Evolutionary conservation across 2,113 vertebrate species (phyloP).

Genomic region (Melanotaenia duboulayi): DNA sequence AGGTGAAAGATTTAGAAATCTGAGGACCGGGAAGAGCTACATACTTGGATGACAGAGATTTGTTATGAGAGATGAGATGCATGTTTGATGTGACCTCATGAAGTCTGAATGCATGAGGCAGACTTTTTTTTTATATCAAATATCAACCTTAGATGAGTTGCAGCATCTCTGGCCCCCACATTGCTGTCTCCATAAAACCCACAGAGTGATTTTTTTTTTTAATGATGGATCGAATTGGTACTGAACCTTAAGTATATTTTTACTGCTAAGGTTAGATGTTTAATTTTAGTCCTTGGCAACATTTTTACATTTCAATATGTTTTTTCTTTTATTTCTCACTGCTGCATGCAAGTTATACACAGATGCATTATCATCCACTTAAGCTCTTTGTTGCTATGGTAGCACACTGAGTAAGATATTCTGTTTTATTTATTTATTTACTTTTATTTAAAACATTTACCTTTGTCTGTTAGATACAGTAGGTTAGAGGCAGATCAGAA

Average conservation of each 20-base stretch:
- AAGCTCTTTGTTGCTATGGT: slow-evolving; percentile 1
- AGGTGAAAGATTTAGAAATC: slow-evolving; percentile 5
- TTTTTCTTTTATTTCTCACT: neutral
- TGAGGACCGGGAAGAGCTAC: slow-evolving; percentile 7
- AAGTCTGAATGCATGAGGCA: slow-evolving; percentile 25
- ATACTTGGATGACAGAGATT: slow-evolving; percentile 14
- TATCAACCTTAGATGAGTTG: slow-evolving; percentile 27
- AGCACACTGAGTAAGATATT: neutral
- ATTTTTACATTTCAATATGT: slow-evolving; percentile 8
- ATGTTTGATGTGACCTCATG: slow-evolving; percentile 37
- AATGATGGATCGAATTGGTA: neutral
- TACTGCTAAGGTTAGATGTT: slow-evolving; percentile 33
- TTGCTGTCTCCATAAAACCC: slow-evolving; percentile 17
- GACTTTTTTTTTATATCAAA: too few relatives aligned
- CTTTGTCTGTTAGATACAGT: too few relatives aligned
- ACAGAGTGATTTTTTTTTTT: slow-evolving; percentile 22
- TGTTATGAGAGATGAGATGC: slow-evolving; percentile 16
- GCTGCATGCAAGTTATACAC: slow-evolving; percentile 16
- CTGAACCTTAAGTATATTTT: slow-evolving; percentile 11
- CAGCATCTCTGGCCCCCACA: slow-evolving; percentile 24
- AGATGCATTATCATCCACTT: neutral
- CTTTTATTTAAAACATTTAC: too few relatives aligned
- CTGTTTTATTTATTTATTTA: neutral
- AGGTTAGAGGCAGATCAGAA: too few relatives aligned
- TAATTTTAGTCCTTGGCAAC: slow-evolving; percentile 38